phyloP scores from a whole-genome alignment of 2,888 invertebrate genomes.

The Meliscaeva auricollis region DNA sequence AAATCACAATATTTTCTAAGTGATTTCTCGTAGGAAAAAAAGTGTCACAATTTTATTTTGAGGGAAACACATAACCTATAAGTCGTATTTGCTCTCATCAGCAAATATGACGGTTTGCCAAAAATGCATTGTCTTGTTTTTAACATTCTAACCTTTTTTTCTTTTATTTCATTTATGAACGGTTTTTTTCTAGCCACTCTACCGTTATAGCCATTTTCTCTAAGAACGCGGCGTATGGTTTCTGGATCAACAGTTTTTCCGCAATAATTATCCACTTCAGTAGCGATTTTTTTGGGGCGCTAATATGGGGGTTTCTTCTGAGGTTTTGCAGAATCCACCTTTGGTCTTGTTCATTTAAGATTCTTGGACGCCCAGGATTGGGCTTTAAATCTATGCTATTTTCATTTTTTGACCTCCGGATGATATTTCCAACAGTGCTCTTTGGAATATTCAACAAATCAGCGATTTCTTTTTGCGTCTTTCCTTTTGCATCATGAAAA shows the following conservation, averaged over 20 bases:
- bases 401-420: not conserved
- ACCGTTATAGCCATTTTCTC: constrained; percentile 12
- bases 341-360: not conserved
- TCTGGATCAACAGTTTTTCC: not conserved
- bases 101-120: no score
- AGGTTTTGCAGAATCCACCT: not conserved
- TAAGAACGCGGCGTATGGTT: constrained; percentile 24
- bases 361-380: no score
- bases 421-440: not conserved
- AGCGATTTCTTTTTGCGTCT: not conserved
- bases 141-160: constrained; percentile 12
- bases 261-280: not conserved
- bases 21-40: no score
- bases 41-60: no score
- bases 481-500: not conserved
- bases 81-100: constrained; percentile 17
- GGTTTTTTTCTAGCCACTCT: not conserved
- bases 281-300: not conserved
- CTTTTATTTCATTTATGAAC: not conserved
- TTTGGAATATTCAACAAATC: constrained; percentile 1
- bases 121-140: not conserved
- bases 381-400: not conserved
- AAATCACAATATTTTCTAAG: no score
- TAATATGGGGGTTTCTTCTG: not conserved
- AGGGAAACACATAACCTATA: no score